Conservation (phyloP, 2,797 vertebrate species). For the Fringilla coelebs region DNA sequence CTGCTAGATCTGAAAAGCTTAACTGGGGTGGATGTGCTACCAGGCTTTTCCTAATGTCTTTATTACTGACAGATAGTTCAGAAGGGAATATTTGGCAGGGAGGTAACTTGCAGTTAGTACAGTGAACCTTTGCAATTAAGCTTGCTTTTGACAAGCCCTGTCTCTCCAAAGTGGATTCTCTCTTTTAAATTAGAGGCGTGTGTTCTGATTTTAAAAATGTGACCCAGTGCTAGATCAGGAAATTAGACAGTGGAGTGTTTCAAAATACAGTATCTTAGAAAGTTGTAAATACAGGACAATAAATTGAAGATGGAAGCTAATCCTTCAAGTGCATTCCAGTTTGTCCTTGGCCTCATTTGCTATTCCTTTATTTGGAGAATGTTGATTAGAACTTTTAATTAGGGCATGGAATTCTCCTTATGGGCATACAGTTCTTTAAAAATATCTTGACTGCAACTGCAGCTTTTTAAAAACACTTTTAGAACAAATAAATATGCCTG, state of each 20-base stretch:
- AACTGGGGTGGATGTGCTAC: not conserved
- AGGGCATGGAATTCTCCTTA: conserved; percentile 43
- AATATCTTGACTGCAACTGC: conserved; percentile 22
- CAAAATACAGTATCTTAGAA: not conserved
- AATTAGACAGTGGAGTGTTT: not conserved
- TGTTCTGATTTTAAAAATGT: not conserved
- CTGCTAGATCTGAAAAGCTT: not conserved
- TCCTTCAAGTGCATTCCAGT: not conserved
- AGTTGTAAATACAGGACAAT: not conserved
- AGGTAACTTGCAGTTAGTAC: not conserved
- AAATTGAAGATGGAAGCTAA: not conserved
- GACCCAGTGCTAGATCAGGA: not conserved
- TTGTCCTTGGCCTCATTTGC: conserved; percentile 55
- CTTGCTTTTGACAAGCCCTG: not conserved
- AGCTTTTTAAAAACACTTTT: conserved; percentile 11
- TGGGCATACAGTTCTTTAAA: not conserved
- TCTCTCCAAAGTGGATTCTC: not conserved
- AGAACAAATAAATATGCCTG: conserved; percentile 4
- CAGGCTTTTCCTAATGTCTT: not conserved
- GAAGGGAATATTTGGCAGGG: not conserved
- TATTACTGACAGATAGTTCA: not conserved
- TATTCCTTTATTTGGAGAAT: not conserved
- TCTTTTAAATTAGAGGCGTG: not conserved
- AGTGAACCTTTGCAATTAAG: not conserved
- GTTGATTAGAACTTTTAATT: conserved; percentile 37